phyloP scores from a whole-genome alignment of 2,797 vertebrate genomes.

The Gymnoscopelus microlampas region DNA sequence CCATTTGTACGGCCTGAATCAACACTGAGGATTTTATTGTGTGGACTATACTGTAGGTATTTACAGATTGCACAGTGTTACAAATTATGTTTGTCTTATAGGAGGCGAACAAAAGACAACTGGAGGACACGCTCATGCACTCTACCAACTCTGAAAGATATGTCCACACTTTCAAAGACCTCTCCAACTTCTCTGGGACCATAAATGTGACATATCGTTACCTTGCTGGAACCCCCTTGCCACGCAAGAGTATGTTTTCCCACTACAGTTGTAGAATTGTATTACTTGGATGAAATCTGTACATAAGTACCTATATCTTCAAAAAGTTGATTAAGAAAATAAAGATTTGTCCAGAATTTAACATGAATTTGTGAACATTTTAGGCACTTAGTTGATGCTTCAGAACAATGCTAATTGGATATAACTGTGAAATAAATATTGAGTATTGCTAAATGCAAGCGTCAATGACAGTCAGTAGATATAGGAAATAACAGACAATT shows the following conservation, averaged over 20 bases:
- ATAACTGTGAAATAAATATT: no score
- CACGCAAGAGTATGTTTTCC: conserved; percentile 89
- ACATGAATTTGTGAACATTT: no score
- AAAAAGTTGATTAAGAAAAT: no score
- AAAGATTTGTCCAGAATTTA: no score
- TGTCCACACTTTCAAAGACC: conserved; percentile 89
- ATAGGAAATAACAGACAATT: no score
- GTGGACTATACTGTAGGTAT: neutral
- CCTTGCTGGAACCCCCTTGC: conserved; percentile 89
- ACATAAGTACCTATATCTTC: neutral
- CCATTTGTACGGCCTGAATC: no score
- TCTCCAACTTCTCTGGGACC: conserved; percentile 92
- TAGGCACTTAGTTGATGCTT: no score
- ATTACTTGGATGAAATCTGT: neutral
- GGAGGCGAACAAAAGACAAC: conserved; percentile 90
- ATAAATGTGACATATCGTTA: conserved; percentile 96
- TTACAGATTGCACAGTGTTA: neutral
- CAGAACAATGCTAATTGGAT: no score
- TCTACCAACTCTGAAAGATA: conserved; percentile 89
- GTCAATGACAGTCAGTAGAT: no score
- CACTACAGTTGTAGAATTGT: neutral
- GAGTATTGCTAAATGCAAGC: no score
- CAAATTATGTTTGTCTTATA: conserved; percentile 47
- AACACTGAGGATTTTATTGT: neutral
- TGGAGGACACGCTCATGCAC: conserved; percentile 88